These are phyloP conservation scores for Pseudomugil tenellus DNA, from an alignment of 2,797 vertebrate species.

Conservation along the genomic window DNA sequence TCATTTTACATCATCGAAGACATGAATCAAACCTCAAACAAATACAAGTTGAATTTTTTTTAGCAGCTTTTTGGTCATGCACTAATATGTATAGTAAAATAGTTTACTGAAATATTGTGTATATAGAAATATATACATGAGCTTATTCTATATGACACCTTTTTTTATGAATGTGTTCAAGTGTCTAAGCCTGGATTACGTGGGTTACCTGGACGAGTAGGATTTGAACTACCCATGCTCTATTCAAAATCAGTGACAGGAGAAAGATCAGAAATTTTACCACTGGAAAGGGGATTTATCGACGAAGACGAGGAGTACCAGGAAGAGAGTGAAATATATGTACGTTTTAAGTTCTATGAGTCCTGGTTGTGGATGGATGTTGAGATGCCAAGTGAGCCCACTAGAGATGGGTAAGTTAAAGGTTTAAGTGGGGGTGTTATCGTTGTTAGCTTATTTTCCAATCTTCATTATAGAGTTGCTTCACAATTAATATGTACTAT, in stretches of 20 bases:
- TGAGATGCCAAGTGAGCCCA: constrained; percentile 55
- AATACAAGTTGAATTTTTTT: too few species aligned
- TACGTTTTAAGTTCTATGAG: constrained; percentile 79
- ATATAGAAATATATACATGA: not conserved
- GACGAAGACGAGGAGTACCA: constrained; percentile 62
- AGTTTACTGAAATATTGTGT: too few species aligned
- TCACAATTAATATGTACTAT: not conserved
- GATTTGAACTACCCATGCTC: not conserved
- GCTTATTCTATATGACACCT: not conserved
- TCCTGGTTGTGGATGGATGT: constrained; percentile 83
- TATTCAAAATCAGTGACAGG: rapidly evolving
- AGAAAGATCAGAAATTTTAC: rapidly evolving
- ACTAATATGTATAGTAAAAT: too few species aligned
- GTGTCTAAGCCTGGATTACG: rapidly evolving
- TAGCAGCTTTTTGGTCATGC: too few species aligned
- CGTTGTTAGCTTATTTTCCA: not conserved
- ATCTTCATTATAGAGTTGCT: not conserved
- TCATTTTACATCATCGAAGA: too few species aligned
- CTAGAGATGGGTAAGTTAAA: constrained; percentile 64
- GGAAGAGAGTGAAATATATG: constrained; percentile 62
- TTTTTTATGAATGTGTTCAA: constrained; percentile 8
- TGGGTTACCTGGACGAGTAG: not conserved
- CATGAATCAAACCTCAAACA: too few species aligned
- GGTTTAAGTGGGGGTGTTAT: not conserved
- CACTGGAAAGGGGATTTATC: constrained; percentile 14